Conservation (phyloP, 2,888 invertebrate species). For the Aproaerema taeniolella region DNA sequence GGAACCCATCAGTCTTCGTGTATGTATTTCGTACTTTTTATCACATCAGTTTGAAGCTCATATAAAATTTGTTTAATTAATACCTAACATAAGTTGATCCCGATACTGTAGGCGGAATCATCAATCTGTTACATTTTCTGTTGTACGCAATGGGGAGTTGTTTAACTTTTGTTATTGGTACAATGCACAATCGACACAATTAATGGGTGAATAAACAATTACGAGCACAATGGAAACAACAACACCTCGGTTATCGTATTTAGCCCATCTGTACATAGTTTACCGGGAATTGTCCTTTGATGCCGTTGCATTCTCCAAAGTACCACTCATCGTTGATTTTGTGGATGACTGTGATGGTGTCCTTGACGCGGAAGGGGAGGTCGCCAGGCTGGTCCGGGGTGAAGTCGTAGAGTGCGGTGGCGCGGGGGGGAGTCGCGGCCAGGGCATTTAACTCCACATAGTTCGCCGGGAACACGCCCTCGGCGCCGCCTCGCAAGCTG, state of each 20-base stretch:
- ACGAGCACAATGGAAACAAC: too few relatives aligned
- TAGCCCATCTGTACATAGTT: conserved; percentile 82
- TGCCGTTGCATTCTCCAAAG: conserved; percentile 82
- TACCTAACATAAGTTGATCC: too few relatives aligned
- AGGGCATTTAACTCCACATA: conserved; percentile 82
- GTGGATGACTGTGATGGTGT: conserved; percentile 79
- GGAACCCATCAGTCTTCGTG: conserved; percentile 37
- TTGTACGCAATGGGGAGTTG: too few relatives aligned
- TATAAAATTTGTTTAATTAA: conserved; percentile 15
- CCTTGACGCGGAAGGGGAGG: conserved; percentile 48
- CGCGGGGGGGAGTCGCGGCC: conserved; percentile 51
- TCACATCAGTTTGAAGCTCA: conserved; percentile 25
- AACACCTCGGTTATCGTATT: too few relatives aligned
- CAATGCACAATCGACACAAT: too few relatives aligned
- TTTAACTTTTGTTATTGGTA: too few relatives aligned
- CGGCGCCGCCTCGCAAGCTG: conserved; percentile 78
- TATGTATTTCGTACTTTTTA: conserved; percentile 8
- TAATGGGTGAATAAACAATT: too few relatives aligned
- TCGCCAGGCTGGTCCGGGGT: conserved; percentile 75
- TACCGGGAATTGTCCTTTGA: conserved; percentile 86
- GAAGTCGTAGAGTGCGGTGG: conserved; percentile 84
- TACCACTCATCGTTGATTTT: conserved; percentile 88
- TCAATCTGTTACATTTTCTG: too few relatives aligned
- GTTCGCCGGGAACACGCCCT: conserved; percentile 90
- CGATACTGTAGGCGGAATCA: too few relatives aligned